Conservation (phyloP, 2,888 invertebrate species). For the Eupithecia exiguata region DNA sequence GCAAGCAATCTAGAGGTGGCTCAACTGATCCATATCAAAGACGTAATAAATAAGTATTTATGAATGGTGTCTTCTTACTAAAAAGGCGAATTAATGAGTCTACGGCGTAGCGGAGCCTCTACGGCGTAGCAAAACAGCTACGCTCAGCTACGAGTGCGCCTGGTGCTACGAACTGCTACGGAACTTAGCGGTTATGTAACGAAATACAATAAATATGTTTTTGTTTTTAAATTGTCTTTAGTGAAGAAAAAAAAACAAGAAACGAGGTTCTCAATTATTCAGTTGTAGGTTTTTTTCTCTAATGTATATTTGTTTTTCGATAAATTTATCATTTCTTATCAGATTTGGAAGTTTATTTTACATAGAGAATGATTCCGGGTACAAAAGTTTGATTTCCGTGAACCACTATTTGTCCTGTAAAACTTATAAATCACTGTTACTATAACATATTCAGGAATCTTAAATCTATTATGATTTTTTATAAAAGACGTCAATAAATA, state of each 20-base stretch:
- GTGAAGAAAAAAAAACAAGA: too few relatives aligned
- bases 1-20: too few relatives aligned
- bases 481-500: background rate
- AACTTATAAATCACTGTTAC: too few relatives aligned
- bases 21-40: too few relatives aligned
- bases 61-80: too few relatives aligned
- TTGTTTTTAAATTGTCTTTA: too few relatives aligned
- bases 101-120: conserved; percentile 25
- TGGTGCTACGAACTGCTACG: conserved; percentile 1
- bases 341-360: too few relatives aligned
- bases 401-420: too few relatives aligned
- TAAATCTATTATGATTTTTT: background rate
- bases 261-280: background rate
- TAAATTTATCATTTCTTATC: too few relatives aligned
- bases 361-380: too few relatives aligned
- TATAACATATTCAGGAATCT: background rate
- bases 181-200: background rate
- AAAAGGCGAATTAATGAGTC: conserved; percentile 15
- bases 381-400: too few relatives aligned
- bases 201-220: background rate
- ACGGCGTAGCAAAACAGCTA: conserved; percentile 31
- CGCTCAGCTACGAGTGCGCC: conserved; percentile 4
- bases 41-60: too few relatives aligned
- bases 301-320: background rate
- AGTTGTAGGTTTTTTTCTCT: background rate